phyloP scores from a whole-genome alignment of 2,797 vertebrate species.

The Microctenopoma stevenorrisi region DNA sequence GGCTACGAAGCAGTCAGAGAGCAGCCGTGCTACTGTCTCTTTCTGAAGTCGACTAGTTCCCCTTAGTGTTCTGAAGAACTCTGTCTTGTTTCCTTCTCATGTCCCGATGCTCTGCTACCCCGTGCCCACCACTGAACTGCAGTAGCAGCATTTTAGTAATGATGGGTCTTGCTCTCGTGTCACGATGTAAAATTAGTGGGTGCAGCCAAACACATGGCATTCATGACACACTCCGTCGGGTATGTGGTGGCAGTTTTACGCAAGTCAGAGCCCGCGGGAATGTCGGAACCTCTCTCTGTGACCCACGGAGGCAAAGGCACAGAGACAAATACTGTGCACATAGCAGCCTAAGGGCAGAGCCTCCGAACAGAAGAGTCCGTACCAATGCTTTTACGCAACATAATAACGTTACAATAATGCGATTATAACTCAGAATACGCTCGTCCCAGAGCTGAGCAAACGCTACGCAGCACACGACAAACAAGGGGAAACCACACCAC shows the following conservation, averaged over 20 bases:
- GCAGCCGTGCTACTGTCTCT: conserved; percentile 42
- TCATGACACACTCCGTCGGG: conserved; percentile 52
- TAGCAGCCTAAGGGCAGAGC: too few species aligned
- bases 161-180: conserved; percentile 62
- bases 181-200: conserved; percentile 62
- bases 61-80: conserved; percentile 11
- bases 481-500: neutral
- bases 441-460: neutral
- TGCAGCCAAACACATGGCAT: conserved; percentile 53
- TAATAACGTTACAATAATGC: too few species aligned
- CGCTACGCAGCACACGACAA: neutral
- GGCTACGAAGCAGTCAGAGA: conserved; percentile 48
- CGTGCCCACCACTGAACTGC: conserved; percentile 35
- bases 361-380: neutral
- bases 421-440: neutral
- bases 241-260: conserved; percentile 61
- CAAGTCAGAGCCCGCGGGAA: conserved; percentile 41
- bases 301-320: conserved; percentile 12
- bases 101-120: conserved; percentile 10
- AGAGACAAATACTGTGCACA: too few species aligned
- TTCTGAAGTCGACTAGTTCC: conserved; percentile 5
- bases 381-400: neutral
- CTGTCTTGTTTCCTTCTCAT: neutral
- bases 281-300: conserved; percentile 17
- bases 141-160: conserved; percentile 65